phyloP scores from a whole-genome alignment of 2,113 vertebrate species.

The Channa maculata region DNA sequence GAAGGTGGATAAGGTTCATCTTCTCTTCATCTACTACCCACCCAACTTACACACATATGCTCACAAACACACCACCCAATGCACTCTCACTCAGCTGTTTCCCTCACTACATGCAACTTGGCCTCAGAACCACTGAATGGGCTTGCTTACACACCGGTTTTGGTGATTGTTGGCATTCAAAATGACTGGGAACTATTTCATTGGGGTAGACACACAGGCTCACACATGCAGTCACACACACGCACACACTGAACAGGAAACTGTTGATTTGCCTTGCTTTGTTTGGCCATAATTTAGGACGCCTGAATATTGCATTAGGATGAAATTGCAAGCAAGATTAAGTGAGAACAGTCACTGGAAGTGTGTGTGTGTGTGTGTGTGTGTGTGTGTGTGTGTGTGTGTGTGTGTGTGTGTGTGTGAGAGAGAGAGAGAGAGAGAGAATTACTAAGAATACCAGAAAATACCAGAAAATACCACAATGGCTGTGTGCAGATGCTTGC shows the following conservation, averaged over 20 bases:
- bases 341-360: background rate
- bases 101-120: constrained; percentile 42
- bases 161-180: constrained; percentile 39
- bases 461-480: background rate
- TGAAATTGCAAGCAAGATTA: constrained; percentile 8
- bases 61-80: constrained; percentile 7
- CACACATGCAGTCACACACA: background rate
- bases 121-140: constrained; percentile 35
- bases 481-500: no score
- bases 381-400: no score
- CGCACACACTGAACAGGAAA: background rate
- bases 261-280: constrained; percentile 21
- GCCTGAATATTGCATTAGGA: constrained; percentile 31
- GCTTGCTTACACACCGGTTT: constrained; percentile 43
- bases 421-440: background rate
- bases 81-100: constrained; percentile 18
- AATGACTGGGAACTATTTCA: constrained; percentile 42
- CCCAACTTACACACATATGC: background rate
- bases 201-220: background rate
- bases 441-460: constrained; percentile 37
- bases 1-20: constrained; percentile 75
- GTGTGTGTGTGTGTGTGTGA: no score
- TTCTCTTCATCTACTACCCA: constrained; percentile 43
- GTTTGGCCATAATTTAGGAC: constrained; percentile 13
- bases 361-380: no score